Evolutionary conservation across 2,888 invertebrate species (phyloP).

Genomic region (Hyposoter dolosus): DNA sequence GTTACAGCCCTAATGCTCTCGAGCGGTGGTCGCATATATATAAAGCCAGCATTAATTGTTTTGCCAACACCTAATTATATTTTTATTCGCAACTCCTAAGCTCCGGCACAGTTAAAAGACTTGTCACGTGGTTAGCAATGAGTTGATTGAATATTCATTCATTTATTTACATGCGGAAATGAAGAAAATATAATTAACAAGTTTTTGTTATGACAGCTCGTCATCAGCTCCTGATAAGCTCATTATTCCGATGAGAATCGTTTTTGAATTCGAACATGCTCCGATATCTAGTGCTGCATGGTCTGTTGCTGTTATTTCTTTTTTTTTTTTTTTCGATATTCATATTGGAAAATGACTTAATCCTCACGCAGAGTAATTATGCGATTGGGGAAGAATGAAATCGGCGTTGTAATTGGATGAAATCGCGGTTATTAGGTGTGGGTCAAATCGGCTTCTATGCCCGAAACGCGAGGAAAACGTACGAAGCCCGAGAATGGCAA

Average conservation of each 20-base stretch:
- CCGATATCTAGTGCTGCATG: no score
- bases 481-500: not conserved
- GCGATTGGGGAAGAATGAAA: constrained; percentile 40
- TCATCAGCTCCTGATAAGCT: no score
- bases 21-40: constrained; percentile 10
- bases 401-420: constrained; percentile 55
- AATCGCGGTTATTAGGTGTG: constrained; percentile 52
- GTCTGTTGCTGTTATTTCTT: not conserved
- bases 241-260: no score
- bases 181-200: not conserved
- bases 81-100: not conserved
- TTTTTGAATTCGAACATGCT: no score
- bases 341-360: not conserved
- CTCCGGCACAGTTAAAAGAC: not conserved
- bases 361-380: constrained; percentile 30
- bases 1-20: not conserved
- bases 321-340: not conserved
- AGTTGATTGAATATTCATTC: not conserved
- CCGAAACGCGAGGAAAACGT: not conserved
- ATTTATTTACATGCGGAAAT: not conserved
- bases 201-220: no score
- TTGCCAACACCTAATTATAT: constrained; percentile 58
- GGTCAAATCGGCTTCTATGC: not conserved
- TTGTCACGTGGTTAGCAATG: not conserved
- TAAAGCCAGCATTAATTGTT: constrained; percentile 54